Conservation (phyloP, 37 sponge, comb jelly and placozoan genomes). For the Tethya wilhelma region DNA sequence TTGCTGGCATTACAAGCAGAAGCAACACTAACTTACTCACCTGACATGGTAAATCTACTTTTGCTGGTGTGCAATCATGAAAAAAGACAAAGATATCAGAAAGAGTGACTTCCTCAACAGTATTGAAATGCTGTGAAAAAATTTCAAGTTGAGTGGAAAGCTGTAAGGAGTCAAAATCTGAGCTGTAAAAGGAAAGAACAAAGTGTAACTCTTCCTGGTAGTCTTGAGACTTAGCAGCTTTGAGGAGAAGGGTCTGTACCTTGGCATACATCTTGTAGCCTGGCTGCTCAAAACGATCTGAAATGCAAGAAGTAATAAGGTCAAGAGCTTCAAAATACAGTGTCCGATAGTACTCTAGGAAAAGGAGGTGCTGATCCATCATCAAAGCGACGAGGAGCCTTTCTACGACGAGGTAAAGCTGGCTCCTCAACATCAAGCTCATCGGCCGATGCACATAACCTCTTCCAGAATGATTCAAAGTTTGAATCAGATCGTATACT, state of each 20-base stretch:
- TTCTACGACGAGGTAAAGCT: slow-evolving; percentile 34
- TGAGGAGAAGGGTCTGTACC: slow-evolving; percentile 45
- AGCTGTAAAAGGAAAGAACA: slow-evolving; percentile 31
- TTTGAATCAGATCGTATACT: slow-evolving; percentile 28
- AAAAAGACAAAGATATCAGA: slow-evolving; percentile 31
- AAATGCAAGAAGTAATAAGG: not conserved
- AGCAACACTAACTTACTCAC: slow-evolving; percentile 28
- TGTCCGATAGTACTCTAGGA: slow-evolving; percentile 39
- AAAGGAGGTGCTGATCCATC: slow-evolving; percentile 23
- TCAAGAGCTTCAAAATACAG: slow-evolving; percentile 43
- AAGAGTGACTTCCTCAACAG: slow-evolving; percentile 18
- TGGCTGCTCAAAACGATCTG: not conserved
- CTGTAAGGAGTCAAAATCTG: slow-evolving; percentile 28
- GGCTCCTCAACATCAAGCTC: slow-evolving; percentile 28
- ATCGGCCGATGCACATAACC: not conserved
- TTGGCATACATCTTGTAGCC: slow-evolving; percentile 39
- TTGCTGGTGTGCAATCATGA: slow-evolving; percentile 12
- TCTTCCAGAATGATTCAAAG: slow-evolving; percentile 6
- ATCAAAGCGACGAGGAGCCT: slow-evolving; percentile 21
- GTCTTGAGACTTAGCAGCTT: slow-evolving; percentile 37
- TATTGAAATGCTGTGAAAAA: slow-evolving; percentile 1
- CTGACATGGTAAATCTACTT: slow-evolving; percentile 18
- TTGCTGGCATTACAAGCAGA: slow-evolving; percentile 52
- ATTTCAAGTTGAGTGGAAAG: slow-evolving; percentile 25
- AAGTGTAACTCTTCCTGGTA: slow-evolving; percentile 4